Percentiles rank a stretch among this genome's conserved stretches.
Conservation (phyloP, 1,140 invertebrate genomes). For the Copidosoma floridanum region DNA sequence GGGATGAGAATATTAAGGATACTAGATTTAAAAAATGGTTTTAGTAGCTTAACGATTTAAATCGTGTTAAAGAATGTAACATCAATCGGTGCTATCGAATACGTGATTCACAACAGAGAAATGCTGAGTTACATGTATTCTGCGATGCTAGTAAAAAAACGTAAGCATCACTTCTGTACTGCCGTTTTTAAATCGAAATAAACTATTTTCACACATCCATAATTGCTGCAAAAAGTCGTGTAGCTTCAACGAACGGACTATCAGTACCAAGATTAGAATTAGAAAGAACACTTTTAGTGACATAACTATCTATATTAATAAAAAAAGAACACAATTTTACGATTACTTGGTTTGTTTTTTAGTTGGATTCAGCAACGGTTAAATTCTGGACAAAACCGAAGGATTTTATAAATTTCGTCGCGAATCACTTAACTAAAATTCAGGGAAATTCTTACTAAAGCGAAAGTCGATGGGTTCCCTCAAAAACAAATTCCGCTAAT, state of each 20-base stretch:
- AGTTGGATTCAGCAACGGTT: not conserved
- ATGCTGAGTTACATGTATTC: not conserved
- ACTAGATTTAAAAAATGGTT: not conserved
- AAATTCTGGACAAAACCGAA: not conserved
- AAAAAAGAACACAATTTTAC: not conserved
- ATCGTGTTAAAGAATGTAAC: not conserved
- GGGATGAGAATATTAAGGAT: not conserved
- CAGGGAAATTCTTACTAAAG: not conserved
- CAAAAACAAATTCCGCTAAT: slow-evolving; percentile 3
- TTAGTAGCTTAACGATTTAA: not conserved
- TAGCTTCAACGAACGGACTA: not conserved
- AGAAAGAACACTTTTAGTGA: not conserved
- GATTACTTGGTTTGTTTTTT: not conserved
- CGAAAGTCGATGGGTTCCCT: slow-evolving; percentile 3
- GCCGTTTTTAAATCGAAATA: not conserved
- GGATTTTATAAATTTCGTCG: not conserved
- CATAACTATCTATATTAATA: not conserved
- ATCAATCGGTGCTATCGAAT: not conserved
- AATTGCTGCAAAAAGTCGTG: not conserved
- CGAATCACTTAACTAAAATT: not conserved
- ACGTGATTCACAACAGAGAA: not conserved
- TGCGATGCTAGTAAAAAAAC: not conserved
- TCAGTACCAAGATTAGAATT: slow-evolving; percentile 1
- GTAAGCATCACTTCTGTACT: not conserved
- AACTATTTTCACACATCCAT: not conserved